Conservation (phyloP, 2,113 vertebrate species). For the Ceratotherium simum region DNA sequence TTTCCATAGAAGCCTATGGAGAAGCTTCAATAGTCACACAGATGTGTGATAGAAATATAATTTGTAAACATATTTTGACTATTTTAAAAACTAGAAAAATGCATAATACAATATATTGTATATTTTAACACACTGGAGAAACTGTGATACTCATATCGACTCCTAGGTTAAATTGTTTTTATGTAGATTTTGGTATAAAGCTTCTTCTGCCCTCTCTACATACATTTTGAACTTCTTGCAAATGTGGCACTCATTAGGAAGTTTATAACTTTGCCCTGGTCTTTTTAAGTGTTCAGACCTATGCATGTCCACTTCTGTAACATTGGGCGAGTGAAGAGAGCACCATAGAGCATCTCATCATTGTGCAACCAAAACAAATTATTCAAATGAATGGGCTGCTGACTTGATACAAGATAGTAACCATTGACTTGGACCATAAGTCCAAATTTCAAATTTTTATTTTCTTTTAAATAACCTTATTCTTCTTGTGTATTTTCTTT, state of each 20-base stretch:
- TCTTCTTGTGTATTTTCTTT: neutral
- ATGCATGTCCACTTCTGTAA: neutral
- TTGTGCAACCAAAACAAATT: neutral
- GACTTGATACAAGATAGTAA: neutral
- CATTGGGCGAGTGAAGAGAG: neutral
- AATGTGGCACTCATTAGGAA: neutral
- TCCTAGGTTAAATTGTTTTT: neutral
- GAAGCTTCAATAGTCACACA: neutral
- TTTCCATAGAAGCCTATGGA: neutral
- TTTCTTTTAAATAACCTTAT: neutral
- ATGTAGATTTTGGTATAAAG: neutral
- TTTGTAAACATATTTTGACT: neutral
- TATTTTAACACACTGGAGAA: neutral
- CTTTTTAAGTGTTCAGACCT: neutral
- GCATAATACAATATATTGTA: neutral
- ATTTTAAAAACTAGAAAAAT: slow-evolving; percentile 36
- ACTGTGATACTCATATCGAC: neutral
- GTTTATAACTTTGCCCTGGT: neutral
- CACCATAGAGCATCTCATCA: neutral
- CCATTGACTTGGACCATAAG: neutral
- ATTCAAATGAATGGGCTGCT: neutral
- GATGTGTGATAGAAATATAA: slow-evolving; percentile 39
- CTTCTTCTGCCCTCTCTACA: neutral
- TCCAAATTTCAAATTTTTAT: neutral
- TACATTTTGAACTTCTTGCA: slow-evolving; percentile 4